phyloP scores from a whole-genome alignment of 2,888 invertebrate genomes.

The Drymonia ruficornis region DNA sequence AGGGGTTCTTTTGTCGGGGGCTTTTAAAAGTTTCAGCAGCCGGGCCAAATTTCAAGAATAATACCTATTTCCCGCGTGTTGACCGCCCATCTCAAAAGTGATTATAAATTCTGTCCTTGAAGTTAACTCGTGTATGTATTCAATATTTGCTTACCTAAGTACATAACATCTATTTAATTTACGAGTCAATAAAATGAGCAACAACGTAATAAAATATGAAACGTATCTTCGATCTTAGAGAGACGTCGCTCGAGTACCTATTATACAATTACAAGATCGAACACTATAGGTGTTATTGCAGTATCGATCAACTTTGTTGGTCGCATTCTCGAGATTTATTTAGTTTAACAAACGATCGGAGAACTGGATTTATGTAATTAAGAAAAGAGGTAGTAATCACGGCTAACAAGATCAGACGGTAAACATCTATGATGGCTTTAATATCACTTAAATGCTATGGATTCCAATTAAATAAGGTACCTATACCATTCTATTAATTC shows the following conservation, averaged over 20 bases:
- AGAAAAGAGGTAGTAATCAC: not conserved
- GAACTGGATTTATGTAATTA: not conserved
- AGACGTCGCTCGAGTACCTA: not conserved
- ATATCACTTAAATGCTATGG: too few species aligned
- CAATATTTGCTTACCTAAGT: not conserved
- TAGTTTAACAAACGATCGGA: not conserved
- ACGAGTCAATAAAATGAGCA: conserved; percentile 1
- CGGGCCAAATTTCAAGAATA: too few species aligned
- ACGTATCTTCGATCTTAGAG: not conserved
- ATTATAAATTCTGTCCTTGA: not conserved
- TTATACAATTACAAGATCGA: not conserved
- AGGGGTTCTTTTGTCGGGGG: too few species aligned
- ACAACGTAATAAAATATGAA: not conserved
- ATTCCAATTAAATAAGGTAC: too few species aligned
- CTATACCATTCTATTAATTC: too few species aligned
- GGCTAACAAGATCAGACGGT: not conserved
- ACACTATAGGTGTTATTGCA: not conserved
- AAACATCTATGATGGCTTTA: not conserved
- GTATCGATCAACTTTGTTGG: not conserved
- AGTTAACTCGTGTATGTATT: not conserved
- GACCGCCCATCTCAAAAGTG: too few species aligned
- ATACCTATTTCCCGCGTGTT: too few species aligned
- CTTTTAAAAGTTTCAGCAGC: too few species aligned
- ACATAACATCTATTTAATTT: not conserved
- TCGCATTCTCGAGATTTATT: not conserved